Evolutionary conservation across 2,113 vertebrate species (phyloP), one percentile per base, ranked within the genome.

Genomic region (Lagenorhynchus albirostris): DNA sequence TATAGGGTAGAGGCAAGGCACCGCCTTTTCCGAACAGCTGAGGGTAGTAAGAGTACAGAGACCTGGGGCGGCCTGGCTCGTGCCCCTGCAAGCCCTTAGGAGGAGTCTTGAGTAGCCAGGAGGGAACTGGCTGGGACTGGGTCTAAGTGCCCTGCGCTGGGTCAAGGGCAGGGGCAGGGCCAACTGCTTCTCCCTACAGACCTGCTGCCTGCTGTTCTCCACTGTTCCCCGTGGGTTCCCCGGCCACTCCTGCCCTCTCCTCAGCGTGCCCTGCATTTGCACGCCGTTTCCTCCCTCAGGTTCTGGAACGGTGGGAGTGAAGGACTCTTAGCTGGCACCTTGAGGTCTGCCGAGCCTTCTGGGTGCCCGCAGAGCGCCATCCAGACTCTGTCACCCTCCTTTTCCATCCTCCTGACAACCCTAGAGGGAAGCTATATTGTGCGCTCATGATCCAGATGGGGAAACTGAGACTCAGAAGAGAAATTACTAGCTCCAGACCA

Each of bases 51-150:
- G 21, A 76, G 63, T 4, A 7, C n/a, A 38, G 6, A 10, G 47
- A 7, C 17, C 14, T 17, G 10, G 1, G 25, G 26, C 2, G 8
- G 44, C 4, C 1, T 80, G 2, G 41, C 36, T 7, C 2, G 0
- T 47, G 21, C 8, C 47, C 20, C 4, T 41, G 23, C 0, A 1
- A 36, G 15, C 44, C 77, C 63, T n/a, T 29, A 31, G 63, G 25
- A n/a, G 20, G 25, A 36, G 33, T 9, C 20, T 2, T 4, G 29
- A 80, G 18, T 12, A 3, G 50, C 31, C 8, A 4, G 15, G 25
- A 77, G 63, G 65, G 17, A 33, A 36, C 7, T 21, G 53, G n/a
- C 31, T 38, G 44, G 13, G 17, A 12, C 70, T 9, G 2, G 13
- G n/a, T 38, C 70, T n/a, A 12, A 41, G 73, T 47, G 31, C 15